These are phyloP conservation scores for Chirona hameri DNA, from an alignment of 2,888 invertebrate species.

Conservation along the genomic window DNA sequence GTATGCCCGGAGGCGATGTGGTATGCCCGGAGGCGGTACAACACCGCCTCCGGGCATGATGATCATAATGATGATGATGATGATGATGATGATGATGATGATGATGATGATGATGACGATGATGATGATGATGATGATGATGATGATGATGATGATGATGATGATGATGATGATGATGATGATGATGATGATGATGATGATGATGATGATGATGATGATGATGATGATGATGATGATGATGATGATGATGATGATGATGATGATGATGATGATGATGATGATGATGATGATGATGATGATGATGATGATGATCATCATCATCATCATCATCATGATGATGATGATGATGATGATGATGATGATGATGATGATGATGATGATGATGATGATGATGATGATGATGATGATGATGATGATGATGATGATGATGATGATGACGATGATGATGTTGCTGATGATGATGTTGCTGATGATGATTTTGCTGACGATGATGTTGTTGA, in stretches of 20 bases:
- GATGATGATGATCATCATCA: conserved; percentile 37
- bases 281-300: conserved; percentile 35
- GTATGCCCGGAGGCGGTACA: too few relatives aligned
- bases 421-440: too few relatives aligned
- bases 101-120: background rate
- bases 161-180: background rate
- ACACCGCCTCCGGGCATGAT: too few relatives aligned
- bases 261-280: conserved; percentile 31
- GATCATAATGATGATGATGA: background rate
- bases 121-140: background rate
- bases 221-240: background rate
- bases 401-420: conserved; percentile 22
- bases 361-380: conserved; percentile 10
- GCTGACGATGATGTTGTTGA: too few relatives aligned
- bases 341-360: background rate
- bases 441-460: too few relatives aligned
- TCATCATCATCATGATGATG: background rate
- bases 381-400: conserved; percentile 22
- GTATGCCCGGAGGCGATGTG: too few relatives aligned
- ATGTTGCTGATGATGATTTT: too few relatives aligned
- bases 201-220: background rate
- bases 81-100: background rate
- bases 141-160: background rate
- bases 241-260: conserved; percentile 34
- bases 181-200: background rate